phyloP scores from a whole-genome alignment of 2,113 vertebrate genomes.

The Patagioenas fasciata region DNA sequence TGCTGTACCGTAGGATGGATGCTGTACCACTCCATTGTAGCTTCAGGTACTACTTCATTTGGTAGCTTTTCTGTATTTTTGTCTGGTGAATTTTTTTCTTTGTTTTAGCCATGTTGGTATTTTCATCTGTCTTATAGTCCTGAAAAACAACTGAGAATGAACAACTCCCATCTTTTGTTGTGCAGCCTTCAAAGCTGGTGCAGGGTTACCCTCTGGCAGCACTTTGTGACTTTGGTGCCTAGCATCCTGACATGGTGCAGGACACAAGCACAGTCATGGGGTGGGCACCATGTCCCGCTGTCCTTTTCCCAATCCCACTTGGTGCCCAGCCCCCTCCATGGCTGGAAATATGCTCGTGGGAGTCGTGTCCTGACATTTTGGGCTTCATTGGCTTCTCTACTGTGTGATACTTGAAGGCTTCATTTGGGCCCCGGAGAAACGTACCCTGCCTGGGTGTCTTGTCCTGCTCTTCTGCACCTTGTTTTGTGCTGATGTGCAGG shows the following conservation, averaged over 20 bases:
- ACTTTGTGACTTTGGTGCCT: not conserved
- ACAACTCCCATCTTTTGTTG: not conserved
- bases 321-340: not conserved
- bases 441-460: not conserved
- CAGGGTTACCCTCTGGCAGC: rapidly evolving
- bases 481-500: not conserved
- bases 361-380: not conserved
- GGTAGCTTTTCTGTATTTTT: not conserved
- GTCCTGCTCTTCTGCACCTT: not conserved
- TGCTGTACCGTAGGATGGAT: rapidly evolving
- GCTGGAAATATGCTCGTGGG: rapidly evolving
- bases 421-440: not conserved
- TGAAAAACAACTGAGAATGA: not conserved
- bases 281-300: not conserved
- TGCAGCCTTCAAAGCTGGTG: not conserved
- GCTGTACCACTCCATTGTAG: rapidly evolving
- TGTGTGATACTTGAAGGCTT: not conserved
- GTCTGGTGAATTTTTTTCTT: not conserved
- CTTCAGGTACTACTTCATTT: not conserved
- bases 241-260: no score
- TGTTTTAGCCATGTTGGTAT: not conserved
- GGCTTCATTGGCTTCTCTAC: not conserved
- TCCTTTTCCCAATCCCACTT: not conserved
- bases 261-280: rapidly evolving
- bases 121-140: not conserved